Evolutionary conservation across 2,797 vertebrate species (phyloP), one percentile per base, ranked within the genome.

Genomic region (Alfaro cultratus): DNA sequence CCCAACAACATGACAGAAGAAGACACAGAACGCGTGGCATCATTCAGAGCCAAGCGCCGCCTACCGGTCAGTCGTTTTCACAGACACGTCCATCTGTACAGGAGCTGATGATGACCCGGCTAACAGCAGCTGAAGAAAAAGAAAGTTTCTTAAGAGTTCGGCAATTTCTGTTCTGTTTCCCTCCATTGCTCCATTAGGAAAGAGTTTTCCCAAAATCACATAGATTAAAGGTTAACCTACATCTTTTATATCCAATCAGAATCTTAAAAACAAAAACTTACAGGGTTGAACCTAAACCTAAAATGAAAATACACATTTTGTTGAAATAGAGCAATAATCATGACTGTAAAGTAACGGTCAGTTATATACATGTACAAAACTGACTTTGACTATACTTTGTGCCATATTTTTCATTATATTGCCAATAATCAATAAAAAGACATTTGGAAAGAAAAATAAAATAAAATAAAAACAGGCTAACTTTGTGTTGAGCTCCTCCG

Each of bases 1-100:
- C 98, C 98, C 91, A 96, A 96, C 73, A 98, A 96, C 82, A 96
- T 99, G 47, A 95, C 95, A 62, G 98, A 99, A 0, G 98, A 99
- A 0, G 97, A 99, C 85, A 91, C 99, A 80, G 95, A 92, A 49
- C 96, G 97, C 85, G 98, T 98, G 80, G 96, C 96, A 23, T 91
- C 96, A 0, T 99, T 99, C 85, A 95, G 98, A 94, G 96, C 97
- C 75, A 98, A 97, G 93, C 97, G 97, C 78, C 97, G 98, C 87
- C 96, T 99, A 78, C 98, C 98, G 76, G 98, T 99, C 85, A 96
- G 97, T 90, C 1, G 5, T 26, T 2, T n/a, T 70, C 21, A 64
- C 60, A 8, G 60, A 60, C 29, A 13, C 2, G 55, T 29, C 26
- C 55, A 29, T 29, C n/a, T 57, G n/a, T 12, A 57, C n/a, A 29